phyloP scores from a whole-genome alignment of 2,113 vertebrate species.

The Seriola rivoliana region DNA sequence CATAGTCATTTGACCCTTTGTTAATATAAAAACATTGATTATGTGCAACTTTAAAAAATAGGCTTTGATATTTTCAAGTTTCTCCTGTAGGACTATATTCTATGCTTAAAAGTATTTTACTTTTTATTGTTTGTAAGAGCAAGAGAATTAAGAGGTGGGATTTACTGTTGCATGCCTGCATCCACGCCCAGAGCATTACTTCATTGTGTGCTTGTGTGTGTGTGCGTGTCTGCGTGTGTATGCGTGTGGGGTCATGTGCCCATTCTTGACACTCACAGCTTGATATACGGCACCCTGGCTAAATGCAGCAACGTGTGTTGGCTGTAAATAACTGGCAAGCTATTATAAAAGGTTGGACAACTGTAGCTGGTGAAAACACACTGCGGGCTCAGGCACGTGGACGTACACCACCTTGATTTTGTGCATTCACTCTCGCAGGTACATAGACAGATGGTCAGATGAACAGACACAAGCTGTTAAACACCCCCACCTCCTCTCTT shows the following conservation, averaged over 20 bases:
- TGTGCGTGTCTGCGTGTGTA: too few relatives aligned
- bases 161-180: constrained; percentile 19
- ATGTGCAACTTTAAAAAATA: not conserved
- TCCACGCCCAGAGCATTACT: constrained; percentile 13
- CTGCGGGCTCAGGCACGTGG: constrained; percentile 26
- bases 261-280: constrained; percentile 18
- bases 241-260: not conserved
- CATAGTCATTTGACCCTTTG: not conserved
- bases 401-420: constrained; percentile 30
- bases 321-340: constrained; percentile 77
- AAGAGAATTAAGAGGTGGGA: constrained; percentile 26
- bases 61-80: not conserved
- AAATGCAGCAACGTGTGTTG: constrained; percentile 68
- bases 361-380: constrained; percentile 42
- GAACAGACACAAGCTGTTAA: constrained; percentile 55
- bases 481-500: constrained; percentile 28
- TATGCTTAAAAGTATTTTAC: not conserved
- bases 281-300: constrained; percentile 66
- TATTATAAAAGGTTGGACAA: constrained; percentile 63
- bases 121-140: constrained; percentile 16
- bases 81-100: not conserved
- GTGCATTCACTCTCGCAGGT: constrained; percentile 30
- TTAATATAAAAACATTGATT: not conserved
- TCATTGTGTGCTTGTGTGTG: constrained; percentile 1
- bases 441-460: constrained; percentile 65